Conservation (phyloP, 2,888 invertebrate genomes). For the Pyrgus malvae region DNA sequence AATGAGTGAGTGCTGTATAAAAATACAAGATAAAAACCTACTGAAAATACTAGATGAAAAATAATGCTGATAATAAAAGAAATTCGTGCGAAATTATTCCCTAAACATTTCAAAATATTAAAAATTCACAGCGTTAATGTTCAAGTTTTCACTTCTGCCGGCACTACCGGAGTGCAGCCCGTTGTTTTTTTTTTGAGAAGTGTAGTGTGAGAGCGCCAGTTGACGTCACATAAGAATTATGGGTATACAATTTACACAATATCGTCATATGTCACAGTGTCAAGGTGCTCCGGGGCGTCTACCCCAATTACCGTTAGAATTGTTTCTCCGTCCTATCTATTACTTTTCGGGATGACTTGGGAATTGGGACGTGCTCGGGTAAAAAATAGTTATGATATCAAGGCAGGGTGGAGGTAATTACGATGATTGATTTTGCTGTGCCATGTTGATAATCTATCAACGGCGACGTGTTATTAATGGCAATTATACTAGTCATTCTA, state of each 20-base stretch:
- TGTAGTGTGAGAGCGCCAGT: constrained; percentile 6
- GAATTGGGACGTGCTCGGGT: constrained; percentile 54
- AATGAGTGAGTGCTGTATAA: too few species aligned
- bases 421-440: constrained; percentile 53
- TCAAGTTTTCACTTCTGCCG: too few species aligned
- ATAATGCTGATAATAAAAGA: too few species aligned
- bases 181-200: too few species aligned
- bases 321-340: constrained; percentile 72
- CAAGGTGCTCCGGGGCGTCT: constrained; percentile 60
- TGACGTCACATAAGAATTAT: constrained; percentile 55
- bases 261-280: constrained; percentile 71
- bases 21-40: too few species aligned
- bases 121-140: too few species aligned
- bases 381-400: constrained; percentile 58
- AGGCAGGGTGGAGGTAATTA: constrained; percentile 48
- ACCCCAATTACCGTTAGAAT: constrained; percentile 72
- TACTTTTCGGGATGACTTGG: constrained; percentile 57
- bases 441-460: constrained; percentile 8
- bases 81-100: too few species aligned
- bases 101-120: too few species aligned
- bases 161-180: too few species aligned
- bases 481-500: not conserved
- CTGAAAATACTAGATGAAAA: too few species aligned
- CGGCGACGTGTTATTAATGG: not conserved
- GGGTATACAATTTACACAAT: constrained; percentile 70